A percentile compares a stretch with the other conserved stretches of the same genome.
Conservation (phyloP, 2,113 vertebrate genomes). For the Sus scrofa region DNA sequence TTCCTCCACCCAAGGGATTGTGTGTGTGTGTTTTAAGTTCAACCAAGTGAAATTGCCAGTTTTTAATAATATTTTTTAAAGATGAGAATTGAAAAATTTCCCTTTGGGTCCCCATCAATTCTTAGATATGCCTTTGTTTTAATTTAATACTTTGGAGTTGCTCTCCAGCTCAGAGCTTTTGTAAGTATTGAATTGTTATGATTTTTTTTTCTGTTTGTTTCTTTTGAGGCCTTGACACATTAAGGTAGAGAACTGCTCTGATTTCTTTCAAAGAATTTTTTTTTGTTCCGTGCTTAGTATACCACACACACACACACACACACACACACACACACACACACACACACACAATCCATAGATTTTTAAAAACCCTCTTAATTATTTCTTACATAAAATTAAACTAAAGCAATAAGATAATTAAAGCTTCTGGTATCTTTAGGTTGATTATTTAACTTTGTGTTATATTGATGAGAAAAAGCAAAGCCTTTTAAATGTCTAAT, state of each 20-base stretch:
- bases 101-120: not conserved
- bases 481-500: not conserved
- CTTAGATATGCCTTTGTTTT: not conserved
- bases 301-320: not conserved
- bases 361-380: not conserved
- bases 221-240: not conserved
- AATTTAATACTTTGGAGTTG: not conserved
- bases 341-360: not conserved
- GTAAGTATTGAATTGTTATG: not conserved
- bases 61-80: slow-evolving; percentile 39
- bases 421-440: not conserved
- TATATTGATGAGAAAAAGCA: not conserved
- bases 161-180: not conserved
- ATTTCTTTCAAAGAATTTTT: slow-evolving; percentile 9
- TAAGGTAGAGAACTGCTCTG: not conserved
- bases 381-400: not conserved
- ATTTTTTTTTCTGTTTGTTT: not conserved
- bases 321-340: not conserved
- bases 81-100: not conserved
- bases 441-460: not conserved
- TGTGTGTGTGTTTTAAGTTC: not conserved
- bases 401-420: not conserved
- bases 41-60: not conserved
- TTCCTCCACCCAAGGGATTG: not conserved
- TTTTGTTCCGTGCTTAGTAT: not conserved